Conservation (phyloP, 2,797 vertebrate genomes). For the Numenius phaeopus region DNA sequence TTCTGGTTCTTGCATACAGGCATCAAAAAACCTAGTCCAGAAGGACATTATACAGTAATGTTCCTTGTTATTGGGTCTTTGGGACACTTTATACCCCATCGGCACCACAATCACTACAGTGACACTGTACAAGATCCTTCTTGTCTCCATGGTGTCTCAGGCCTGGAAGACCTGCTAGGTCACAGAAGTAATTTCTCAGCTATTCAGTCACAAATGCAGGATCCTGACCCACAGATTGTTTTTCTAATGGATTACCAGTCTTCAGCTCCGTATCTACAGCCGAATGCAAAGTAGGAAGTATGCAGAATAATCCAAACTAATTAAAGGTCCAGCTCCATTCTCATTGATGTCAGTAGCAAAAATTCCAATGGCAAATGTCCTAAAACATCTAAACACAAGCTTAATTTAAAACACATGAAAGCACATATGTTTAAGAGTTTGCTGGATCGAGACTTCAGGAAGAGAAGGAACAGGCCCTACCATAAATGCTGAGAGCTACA, state of each 20-base stretch:
- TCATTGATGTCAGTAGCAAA: conserved; percentile 52
- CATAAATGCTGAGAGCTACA: neutral
- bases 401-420: conserved; percentile 36
- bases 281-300: neutral
- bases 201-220: neutral
- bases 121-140: neutral
- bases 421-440: neutral
- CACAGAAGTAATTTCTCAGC: neutral
- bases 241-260: neutral
- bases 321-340: neutral
- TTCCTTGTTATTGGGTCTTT: neutral
- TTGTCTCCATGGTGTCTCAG: neutral
- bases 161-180: neutral
- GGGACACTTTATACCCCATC: neutral
- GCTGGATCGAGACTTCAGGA: neutral
- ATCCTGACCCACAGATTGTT: neutral
- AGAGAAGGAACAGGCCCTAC: neutral
- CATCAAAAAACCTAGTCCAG: neutral
- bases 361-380: conserved; percentile 36
- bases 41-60: neutral
- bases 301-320: conserved; percentile 18
- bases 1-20: neutral
- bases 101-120: neutral
- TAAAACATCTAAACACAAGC: conserved; percentile 23
- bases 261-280: neutral